Percentiles rank a stretch among this genome's conserved stretches.
Conservation (phyloP, 2,888 invertebrate genomes). For the Timandra comae region DNA sequence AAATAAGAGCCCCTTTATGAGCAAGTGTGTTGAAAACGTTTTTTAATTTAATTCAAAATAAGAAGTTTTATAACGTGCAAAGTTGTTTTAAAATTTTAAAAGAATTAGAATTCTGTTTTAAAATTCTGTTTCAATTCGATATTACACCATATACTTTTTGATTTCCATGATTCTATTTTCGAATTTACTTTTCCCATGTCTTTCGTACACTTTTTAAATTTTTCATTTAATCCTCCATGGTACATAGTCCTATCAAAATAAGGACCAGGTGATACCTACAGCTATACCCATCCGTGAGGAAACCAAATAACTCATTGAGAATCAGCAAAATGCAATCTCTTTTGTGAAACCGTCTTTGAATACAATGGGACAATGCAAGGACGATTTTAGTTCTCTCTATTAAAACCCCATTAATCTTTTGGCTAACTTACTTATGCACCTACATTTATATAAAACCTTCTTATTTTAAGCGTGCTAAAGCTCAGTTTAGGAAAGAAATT, state of each 20-base stretch:
- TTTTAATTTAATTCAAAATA: too few relatives aligned
- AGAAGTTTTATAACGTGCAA: too few relatives aligned
- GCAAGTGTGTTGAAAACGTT: too few relatives aligned
- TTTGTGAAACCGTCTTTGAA: slow-evolving; percentile 46
- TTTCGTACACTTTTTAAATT: too few relatives aligned
- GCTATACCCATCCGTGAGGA: slow-evolving; percentile 28
- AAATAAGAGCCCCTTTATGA: too few relatives aligned
- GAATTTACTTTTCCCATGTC: too few relatives aligned
- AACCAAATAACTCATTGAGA: slow-evolving; percentile 41
- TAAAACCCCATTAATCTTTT: slow-evolving; percentile 57
- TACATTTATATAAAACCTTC: slow-evolving; percentile 1
- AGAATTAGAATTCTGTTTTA: too few relatives aligned
- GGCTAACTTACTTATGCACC: slow-evolving; percentile 9
- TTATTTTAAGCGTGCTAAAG: background rate
- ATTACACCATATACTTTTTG: too few relatives aligned
- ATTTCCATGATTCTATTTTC: too few relatives aligned
- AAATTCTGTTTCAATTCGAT: too few relatives aligned
- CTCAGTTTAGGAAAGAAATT: slow-evolving; percentile 6
- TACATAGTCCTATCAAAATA: slow-evolving; percentile 14
- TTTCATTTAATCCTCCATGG: too few relatives aligned
- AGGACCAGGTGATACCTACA: slow-evolving; percentile 35
- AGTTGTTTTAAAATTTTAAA: too few relatives aligned
- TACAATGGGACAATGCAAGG: slow-evolving; percentile 71
- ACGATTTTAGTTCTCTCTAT: slow-evolving; percentile 65
- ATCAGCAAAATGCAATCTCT: slow-evolving; percentile 50